phyloP scores from a whole-genome alignment of 2,797 vertebrate species.

The Cephalopachus bancanus region DNA sequence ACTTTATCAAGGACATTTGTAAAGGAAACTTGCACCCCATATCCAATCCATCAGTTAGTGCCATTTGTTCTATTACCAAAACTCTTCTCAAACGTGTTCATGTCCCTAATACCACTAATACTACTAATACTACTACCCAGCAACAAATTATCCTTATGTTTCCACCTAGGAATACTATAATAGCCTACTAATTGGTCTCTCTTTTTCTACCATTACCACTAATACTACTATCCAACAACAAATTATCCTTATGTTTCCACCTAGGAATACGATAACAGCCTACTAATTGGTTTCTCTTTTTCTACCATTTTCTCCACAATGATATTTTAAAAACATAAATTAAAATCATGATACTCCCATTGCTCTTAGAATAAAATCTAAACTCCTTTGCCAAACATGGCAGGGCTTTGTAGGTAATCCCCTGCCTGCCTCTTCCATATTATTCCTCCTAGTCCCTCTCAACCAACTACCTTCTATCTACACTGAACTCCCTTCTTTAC shows the following conservation, averaged over 20 bases:
- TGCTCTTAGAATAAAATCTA: background rate
- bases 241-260: background rate
- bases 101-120: background rate
- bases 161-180: background rate
- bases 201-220: background rate
- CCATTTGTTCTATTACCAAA: background rate
- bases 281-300: background rate
- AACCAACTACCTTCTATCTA: background rate
- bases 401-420: background rate
- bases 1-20: background rate
- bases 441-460: background rate
- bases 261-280: background rate
- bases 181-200: background rate
- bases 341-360: background rate
- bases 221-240: background rate
- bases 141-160: background rate
- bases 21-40: background rate
- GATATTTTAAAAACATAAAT: background rate
- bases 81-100: background rate
- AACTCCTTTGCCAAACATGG: background rate
- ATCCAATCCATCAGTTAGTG: background rate
- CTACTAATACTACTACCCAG: background rate
- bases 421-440: background rate
- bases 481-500: background rate
- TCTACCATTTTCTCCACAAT: background rate